Conservation (phyloP, 2,888 invertebrate species). For the Hecatera dysodea region DNA sequence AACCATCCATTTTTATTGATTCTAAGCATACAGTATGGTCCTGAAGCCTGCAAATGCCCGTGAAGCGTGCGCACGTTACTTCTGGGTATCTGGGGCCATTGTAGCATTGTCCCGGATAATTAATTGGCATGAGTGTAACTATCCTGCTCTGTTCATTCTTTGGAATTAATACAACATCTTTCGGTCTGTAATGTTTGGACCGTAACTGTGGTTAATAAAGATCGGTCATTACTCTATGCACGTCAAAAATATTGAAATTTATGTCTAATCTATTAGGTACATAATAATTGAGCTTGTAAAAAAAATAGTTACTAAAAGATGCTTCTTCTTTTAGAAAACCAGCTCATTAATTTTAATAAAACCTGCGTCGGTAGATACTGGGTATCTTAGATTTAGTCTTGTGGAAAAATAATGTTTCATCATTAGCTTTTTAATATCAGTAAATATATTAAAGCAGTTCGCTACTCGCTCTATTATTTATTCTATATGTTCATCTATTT, state of each 20-base stretch:
- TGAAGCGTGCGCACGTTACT: conserved; percentile 54
- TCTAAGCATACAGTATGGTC: conserved; percentile 25
- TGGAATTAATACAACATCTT: not conserved
- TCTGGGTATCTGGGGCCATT: conserved; percentile 36
- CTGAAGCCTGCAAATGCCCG: conserved; percentile 37
- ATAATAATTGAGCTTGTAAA: not conserved
- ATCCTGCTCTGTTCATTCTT: conserved; percentile 3
- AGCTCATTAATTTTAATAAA: conserved; percentile 41
- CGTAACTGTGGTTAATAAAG: not conserved
- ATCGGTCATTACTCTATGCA: not conserved
- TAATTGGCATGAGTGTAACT: conserved; percentile 38
- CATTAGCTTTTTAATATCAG: conserved; percentile 22
- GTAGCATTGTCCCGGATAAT: conserved; percentile 33
- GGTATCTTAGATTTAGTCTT: conserved; percentile 14
- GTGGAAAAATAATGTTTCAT: conserved; percentile 27
- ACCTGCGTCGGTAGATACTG: conserved; percentile 6
- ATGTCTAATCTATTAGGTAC: not conserved
- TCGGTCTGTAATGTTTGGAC: not conserved
- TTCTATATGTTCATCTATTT: conserved; percentile 12
- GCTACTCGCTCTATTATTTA: not conserved
- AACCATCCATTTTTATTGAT: conserved; percentile 27
- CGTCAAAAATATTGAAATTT: not conserved
- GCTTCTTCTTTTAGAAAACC: conserved; percentile 9
- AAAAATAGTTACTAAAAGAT: conserved; percentile 4
- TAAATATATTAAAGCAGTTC: conserved; percentile 13